Base-by-base conservation (phyloP, 2,113 vertebrate species). In the Channa maculata region DNA sequence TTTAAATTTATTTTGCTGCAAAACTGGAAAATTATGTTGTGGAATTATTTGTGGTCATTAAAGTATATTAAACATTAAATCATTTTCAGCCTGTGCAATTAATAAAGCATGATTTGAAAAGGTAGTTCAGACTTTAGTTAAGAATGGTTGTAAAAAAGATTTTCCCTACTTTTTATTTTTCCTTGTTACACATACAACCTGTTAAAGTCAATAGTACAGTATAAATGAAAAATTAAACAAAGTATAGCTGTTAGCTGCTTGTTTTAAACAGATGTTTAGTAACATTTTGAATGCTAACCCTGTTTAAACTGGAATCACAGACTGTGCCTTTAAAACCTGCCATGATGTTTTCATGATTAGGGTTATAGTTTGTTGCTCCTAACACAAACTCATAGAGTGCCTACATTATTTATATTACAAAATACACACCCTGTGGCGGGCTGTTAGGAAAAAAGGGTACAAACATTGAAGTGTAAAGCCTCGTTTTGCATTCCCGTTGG, bases 371-470 rank as follows among this genome's bases (percentile, higher is more conserved):
- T 72, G 54, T 70, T 58, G 54, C 34, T 73, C 73, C 48, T 41
- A 4, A 70, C 80, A 79, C 65, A 75, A 84, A 79, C 63, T 88
- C 64, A 76, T 71, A 39, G 50, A 80, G 41, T 65, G 43, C 38
- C 13, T 77, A 33, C 77, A 85, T 86, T 77, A 85, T 88, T 82
- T 76, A 79, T 77, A 61, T 67, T 70, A 59, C 13, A 82, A 77
- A 83, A 77, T 76, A 60, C 37, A 75, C 10, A 54, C 59, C 68
- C 71, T 50, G 37, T 43, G 72, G 65, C 75, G 52, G 11, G 37
- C 63, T 68, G 24, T 24, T 24, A 24, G 24, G 24, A 24, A 50
- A 59, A 71, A 71, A 43, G 24, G 55, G 50, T 80, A 57, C 65
- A 70, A 76, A 79, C 66, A 51, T 71, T 58, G 67, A 75, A 71